Conservation (phyloP, 2,113 vertebrate genomes). For the Cebus imitator region DNA sequence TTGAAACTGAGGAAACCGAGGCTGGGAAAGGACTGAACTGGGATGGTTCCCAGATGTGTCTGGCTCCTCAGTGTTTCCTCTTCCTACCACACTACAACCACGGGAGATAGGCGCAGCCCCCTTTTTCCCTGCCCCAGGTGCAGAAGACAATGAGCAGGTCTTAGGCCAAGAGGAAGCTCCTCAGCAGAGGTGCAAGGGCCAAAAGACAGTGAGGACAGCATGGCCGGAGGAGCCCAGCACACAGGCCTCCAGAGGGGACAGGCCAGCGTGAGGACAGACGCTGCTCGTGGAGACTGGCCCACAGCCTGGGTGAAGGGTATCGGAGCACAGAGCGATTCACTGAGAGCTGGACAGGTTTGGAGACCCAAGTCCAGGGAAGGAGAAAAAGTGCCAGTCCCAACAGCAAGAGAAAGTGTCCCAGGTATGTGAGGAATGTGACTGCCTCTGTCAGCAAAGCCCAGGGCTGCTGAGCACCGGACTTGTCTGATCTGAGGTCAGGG, state of each 20-base stretch:
- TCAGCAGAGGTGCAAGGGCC: too few relatives aligned
- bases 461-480: not conserved
- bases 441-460: not conserved
- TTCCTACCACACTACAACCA: too few relatives aligned
- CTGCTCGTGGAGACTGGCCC: not conserved
- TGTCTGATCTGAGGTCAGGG: accelerated
- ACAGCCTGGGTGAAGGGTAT: not conserved
- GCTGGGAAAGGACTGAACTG: not conserved
- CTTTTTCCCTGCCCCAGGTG: too few relatives aligned
- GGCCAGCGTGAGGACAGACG: not conserved
- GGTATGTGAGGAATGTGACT: not conserved
- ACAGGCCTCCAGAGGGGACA: not conserved
- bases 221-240: not conserved
- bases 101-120: accelerated
- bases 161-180: not conserved
- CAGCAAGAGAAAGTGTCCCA: not conserved
- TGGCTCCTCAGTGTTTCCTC: not conserved
- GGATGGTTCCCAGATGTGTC: not conserved
- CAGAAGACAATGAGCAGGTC: too few relatives aligned
- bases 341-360: not conserved
- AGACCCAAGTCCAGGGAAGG: not conserved
- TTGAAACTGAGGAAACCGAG: not conserved
- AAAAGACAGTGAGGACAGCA: not conserved
- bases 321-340: not conserved
- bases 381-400: accelerated